Percentiles rank a stretch among this genome's conserved stretches.
Conservation (phyloP, 1,140 invertebrate species). For the Teleogryllus occipitalis region DNA sequence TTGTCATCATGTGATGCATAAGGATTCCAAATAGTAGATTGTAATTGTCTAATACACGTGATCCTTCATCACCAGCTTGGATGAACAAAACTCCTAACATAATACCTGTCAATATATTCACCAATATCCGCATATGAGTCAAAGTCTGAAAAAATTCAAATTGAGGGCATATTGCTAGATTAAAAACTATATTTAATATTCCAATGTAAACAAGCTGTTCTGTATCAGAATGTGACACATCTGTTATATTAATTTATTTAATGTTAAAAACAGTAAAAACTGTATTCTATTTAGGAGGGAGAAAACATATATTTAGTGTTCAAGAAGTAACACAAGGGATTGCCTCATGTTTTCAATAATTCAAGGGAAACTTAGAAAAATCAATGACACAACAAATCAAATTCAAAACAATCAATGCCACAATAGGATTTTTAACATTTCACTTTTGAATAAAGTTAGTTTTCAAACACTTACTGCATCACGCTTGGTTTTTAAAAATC, state of each 20-base stretch:
- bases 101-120: constrained; percentile 60
- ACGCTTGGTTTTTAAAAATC: constrained; percentile 61
- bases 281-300: no score
- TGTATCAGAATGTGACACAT: not conserved
- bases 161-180: not conserved
- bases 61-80: constrained; percentile 58
- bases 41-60: constrained; percentile 68
- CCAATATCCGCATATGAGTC: constrained; percentile 71
- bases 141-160: constrained; percentile 58
- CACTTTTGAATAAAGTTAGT: not conserved
- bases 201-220: not conserved
- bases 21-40: constrained; percentile 72
- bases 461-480: constrained; percentile 45
- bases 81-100: constrained; percentile 66
- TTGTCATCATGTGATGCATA: constrained; percentile 76
- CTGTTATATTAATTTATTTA: not conserved
- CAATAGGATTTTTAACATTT: not conserved
- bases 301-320: no score
- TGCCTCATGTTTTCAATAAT: no score
- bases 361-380: no score
- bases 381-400: no score
- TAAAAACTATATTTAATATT: not conserved
- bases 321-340: no score
- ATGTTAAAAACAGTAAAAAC: not conserved
- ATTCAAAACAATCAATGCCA: not conserved